Evolutionary conservation across 92 coral and sea anemone species (phyloP), one percentile per base, ranked within the genome.

Genomic region (Paragorgia papillata): DNA sequence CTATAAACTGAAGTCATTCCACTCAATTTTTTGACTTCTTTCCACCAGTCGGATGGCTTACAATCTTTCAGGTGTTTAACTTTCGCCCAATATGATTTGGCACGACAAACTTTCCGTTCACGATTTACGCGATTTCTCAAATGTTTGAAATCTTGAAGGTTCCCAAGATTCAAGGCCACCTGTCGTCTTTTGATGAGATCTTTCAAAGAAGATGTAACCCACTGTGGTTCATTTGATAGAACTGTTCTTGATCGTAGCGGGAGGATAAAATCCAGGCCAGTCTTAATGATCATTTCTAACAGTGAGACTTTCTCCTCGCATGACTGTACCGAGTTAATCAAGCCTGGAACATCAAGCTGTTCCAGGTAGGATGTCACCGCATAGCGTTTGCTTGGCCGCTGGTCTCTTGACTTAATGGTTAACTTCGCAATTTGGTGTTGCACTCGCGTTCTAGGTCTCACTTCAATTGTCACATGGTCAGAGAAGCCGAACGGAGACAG

Each of bases 351-450:
- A 33, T 50, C 35, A 19, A 79, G 56, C 31, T 49, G 28, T 57
- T 71, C 80, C 12, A 81, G 60, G 40, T 81, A 81, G 28, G 67
- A 55, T 37, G 71, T 40, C 58, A 81, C 54, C 48, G 85, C 80
- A 6, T 57, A 61, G 1, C 85, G 58, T 8, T 69, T 80, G n/a
- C 67, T 18, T 39, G 84, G 80, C 12, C 84, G 32, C 79, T 57
- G n/a, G 39, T 81, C 85, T 31, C 85, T 60, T 0, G 78, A 50
- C 8, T 43, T 66, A 26, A 66, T 49, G 25, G 41, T 66, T 40
- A 28, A 7, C 37, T 35, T 27, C n/a, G 1, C 14, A 32, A 50
- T 49, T 50, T 60, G 48, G 18, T 49, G 74, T 37, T 79, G 64
- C 51, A 62, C 53, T 37, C 75, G 75, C n/a, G 55, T 48, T 60